Percentiles rank a stretch among this genome's conserved stretches.
phyloP scores from a whole-genome alignment of 1,140 invertebrate genomes.

The Pemphigus obesinymphae region DNA sequence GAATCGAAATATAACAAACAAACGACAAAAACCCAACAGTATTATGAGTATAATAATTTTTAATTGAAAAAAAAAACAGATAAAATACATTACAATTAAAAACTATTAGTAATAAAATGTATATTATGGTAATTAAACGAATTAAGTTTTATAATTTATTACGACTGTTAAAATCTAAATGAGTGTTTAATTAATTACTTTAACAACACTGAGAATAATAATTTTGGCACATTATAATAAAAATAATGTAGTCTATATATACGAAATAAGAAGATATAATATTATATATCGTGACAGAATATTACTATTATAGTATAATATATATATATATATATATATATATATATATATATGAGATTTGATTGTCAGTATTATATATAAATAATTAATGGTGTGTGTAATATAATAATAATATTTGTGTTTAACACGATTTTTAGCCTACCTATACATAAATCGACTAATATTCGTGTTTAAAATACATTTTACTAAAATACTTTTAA shows the following conservation, averaged over 20 bases:
- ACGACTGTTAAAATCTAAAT: not conserved
- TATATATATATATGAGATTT: too few relatives aligned
- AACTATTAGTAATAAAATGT: constrained; percentile 4
- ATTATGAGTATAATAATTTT: constrained; percentile 10
- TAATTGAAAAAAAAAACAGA: constrained; percentile 15
- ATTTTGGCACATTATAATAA: constrained; percentile 13
- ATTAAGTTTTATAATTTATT: too few relatives aligned
- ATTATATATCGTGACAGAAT: not conserved
- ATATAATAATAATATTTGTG: not conserved
- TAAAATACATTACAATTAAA: constrained; percentile 8
- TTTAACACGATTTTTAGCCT: not conserved
- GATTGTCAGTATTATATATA: constrained; percentile 11
- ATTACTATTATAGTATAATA: too few relatives aligned
- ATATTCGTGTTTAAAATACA: not conserved
- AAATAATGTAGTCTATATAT: too few relatives aligned
- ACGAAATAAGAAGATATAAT: not conserved
- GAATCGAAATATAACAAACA: too few relatives aligned
- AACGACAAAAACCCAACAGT: too few relatives aligned
- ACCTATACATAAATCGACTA: too few relatives aligned
- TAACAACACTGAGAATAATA: not conserved
- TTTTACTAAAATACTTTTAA: not conserved
- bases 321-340: too few relatives aligned
- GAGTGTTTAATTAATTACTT: not conserved
- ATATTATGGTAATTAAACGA: not conserved
- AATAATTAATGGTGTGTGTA: constrained; percentile 7